phyloP scores from a whole-genome alignment of 2,113 vertebrate genomes.

The Sclerurus mexicanus region DNA sequence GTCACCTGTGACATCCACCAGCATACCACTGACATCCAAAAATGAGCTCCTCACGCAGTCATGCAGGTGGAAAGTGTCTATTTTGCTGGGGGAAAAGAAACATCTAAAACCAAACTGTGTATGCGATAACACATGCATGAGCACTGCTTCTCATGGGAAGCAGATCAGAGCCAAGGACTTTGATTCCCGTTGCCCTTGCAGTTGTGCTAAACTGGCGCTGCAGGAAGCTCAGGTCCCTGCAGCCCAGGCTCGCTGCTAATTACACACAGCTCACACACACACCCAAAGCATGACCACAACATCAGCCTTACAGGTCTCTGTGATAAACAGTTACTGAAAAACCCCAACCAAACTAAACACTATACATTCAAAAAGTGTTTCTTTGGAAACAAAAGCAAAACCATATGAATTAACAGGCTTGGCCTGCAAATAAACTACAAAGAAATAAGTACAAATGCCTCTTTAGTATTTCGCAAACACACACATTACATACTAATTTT shows the following conservation, averaged over 20 bases:
- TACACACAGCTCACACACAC: background rate
- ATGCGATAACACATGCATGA: fast-evolving
- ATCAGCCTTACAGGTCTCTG: background rate
- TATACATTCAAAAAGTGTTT: background rate
- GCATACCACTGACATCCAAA: background rate
- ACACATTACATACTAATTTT: background rate
- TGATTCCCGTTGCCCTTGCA: background rate
- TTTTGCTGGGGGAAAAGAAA: background rate
- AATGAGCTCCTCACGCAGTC: background rate
- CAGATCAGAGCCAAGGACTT: background rate
- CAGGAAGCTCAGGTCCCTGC: background rate
- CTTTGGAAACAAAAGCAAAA: conserved; percentile 3
- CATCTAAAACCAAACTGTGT: background rate
- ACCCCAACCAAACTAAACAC: background rate
- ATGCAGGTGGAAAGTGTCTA: fast-evolving
- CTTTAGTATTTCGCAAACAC: background rate
- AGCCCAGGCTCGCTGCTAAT: background rate
- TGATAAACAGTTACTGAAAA: background rate
- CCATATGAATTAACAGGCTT: background rate
- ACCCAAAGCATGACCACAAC: background rate
- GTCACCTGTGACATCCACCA: background rate
- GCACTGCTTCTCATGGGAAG: background rate
- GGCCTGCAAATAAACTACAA: background rate
- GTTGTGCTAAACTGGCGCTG: background rate
- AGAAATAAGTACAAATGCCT: background rate